Evolutionary conservation across 2,797 vertebrate genomes (phyloP), one percentile per base, ranked within the genome.

Genomic region (Centroberyx gerrardi): DNA sequence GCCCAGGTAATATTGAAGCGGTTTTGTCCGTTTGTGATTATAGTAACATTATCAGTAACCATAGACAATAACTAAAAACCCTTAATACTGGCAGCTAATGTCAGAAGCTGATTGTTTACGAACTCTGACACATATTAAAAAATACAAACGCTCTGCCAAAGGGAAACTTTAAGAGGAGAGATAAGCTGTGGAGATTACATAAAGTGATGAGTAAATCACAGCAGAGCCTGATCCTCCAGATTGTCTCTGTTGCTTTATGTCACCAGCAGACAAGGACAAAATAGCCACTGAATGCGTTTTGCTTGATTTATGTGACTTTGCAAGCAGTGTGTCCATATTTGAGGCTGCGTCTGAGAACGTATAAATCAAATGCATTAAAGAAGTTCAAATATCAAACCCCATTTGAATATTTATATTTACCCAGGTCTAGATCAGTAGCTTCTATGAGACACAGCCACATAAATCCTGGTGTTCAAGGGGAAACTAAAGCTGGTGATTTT

Each of bases 401-500:
- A 13, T 78, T 12, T 72, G 53, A 59, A 29, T 59, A 67, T 54
- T 62, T 52, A 59, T 62, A 62, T 76, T 76, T 53, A 81, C 48
- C 42, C 10, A 14, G 17, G 62, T 64, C 29, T 62, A 55, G 22
- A 83, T 81, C 61, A n/a, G 42, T 42, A n/a, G 62, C 59, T 67
- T 71, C 82, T 74, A 61, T 74, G 31, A 71, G 38, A 74, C 75
- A 68, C 40, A 67, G 46, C 62, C 68, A 51, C 53, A 78, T 63
- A 46, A 71, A 90, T 81, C 59, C 18, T 63, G 60, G 51, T 65
- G 66, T 72, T 80, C 12, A 65, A 67, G 64, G 68, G 49, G 62
- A 76, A 81, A 67, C 65, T 79, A 63, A 79, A 83, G 78, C 86
- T 86, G 84, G 81, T 90, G 80, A 92, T 79, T 76, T 85, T 74